These are phyloP conservation scores for Ostrea edulis DNA, from an alignment of 1,140 invertebrate genomes.

Conservation along the genomic window DNA sequence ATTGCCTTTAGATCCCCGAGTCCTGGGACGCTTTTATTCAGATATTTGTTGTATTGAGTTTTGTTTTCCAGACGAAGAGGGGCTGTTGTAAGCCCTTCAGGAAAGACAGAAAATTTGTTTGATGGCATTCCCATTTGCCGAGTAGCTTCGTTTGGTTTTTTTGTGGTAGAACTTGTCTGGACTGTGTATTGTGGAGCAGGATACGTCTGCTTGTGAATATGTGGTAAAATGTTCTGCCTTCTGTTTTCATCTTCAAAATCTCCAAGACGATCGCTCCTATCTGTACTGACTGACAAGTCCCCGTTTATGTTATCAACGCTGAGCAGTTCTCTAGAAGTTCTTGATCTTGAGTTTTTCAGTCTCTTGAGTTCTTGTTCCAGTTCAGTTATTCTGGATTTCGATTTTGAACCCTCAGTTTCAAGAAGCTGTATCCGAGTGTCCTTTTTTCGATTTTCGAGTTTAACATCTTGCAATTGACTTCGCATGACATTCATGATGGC, in stretches of 20 bases:
- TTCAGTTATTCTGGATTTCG: conserved; percentile 46
- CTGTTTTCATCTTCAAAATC: conserved; percentile 42
- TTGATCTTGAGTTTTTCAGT: conserved; percentile 41
- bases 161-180: not conserved
- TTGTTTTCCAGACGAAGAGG: conserved; percentile 48
- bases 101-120: conserved; percentile 13
- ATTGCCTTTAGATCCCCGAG: conserved; percentile 53
- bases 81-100: conserved; percentile 47
- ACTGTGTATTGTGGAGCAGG: not conserved
- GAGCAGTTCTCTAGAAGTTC: not conserved
- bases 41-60: conserved; percentile 22
- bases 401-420: conserved; percentile 51
- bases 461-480: conserved; percentile 63
- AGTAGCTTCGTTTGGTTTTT: not conserved
- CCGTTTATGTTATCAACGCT: conserved; percentile 40
- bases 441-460: conserved; percentile 55
- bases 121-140: not conserved
- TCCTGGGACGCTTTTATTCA: conserved; percentile 24
- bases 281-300: conserved; percentile 19
- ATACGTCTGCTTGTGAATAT: conserved; percentile 10
- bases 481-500: conserved; percentile 68
- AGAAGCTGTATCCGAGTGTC: conserved; percentile 57
- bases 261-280: conserved; percentile 16
- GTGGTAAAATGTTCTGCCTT: conserved; percentile 32
- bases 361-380: conserved; percentile 48